phyloP scores from a whole-genome alignment of 2,797 vertebrate genomes.

The Calcarius lapponicus region DNA sequence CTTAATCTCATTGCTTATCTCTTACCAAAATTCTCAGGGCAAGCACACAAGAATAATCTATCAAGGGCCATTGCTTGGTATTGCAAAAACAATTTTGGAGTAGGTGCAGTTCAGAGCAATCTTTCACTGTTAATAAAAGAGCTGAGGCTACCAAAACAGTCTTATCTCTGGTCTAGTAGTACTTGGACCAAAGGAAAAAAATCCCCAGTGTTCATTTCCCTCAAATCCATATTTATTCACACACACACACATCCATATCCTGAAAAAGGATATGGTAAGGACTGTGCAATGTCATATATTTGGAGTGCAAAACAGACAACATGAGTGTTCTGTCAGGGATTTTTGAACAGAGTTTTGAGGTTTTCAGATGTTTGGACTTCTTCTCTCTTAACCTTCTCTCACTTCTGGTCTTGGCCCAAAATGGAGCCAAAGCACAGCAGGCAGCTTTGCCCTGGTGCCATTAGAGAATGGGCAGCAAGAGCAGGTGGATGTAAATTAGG shows the following conservation, averaged over 20 bases:
- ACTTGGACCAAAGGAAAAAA: background rate
- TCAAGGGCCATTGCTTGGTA: background rate
- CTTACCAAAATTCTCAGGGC: background rate
- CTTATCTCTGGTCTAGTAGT: background rate
- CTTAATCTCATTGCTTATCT: background rate
- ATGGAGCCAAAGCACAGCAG: background rate
- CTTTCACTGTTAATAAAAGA: slow-evolving; percentile 2
- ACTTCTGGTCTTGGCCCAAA: background rate
- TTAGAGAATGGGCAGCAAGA: background rate
- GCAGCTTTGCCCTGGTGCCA: background rate
- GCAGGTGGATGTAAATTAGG: background rate
- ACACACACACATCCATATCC: background rate
- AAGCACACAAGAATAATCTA: background rate
- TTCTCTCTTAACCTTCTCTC: background rate
- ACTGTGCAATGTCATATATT: background rate
- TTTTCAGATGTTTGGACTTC: background rate
- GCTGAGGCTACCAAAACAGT: background rate
- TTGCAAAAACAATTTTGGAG: background rate
- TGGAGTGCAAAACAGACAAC: background rate
- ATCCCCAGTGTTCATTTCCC: background rate
- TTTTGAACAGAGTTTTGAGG: background rate
- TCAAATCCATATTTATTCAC: background rate
- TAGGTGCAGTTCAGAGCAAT: background rate
- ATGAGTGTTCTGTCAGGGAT: background rate
- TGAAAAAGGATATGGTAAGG: background rate